Percentiles rank a stretch among this genome's conserved stretches.
Evolutionary conservation across 2,888 invertebrate genomes (phyloP).

Genomic region (Peribatodes rhomboidaria): DNA sequence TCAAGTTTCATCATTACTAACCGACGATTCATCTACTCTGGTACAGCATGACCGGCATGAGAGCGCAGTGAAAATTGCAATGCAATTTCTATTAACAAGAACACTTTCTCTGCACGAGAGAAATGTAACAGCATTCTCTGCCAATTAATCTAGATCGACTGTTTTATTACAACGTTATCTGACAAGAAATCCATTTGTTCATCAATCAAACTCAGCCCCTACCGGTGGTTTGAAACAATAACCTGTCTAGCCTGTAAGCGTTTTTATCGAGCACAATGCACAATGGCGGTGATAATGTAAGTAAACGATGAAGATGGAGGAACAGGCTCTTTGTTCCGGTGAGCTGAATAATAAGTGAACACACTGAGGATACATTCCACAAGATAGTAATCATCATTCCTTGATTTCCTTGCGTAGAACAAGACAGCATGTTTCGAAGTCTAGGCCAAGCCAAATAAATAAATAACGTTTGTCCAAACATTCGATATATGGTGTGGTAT

Average conservation of each 20-base stretch:
- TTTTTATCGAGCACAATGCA: slow-evolving; percentile 39
- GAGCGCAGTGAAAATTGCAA: slow-evolving; percentile 13
- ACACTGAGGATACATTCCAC: not conserved
- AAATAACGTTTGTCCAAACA: not conserved
- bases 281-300: slow-evolving; percentile 40
- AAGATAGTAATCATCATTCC: not conserved
- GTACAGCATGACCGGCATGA: not conserved
- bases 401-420: too few species aligned
- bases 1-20: not conserved
- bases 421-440: not conserved
- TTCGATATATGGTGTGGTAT: not conserved
- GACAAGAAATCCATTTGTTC: slow-evolving; percentile 31
- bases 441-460: not conserved
- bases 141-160: slow-evolving; percentile 27
- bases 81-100: slow-evolving; percentile 22
- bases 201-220: slow-evolving; percentile 28
- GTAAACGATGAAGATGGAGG: slow-evolving; percentile 31
- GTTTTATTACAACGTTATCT: slow-evolving; percentile 19
- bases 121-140: slow-evolving; percentile 22
- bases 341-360: slow-evolving; percentile 29
- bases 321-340: slow-evolving; percentile 35
- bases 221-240: slow-evolving; percentile 29
- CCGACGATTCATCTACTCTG: not conserved
- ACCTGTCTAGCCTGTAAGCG: slow-evolving; percentile 6
- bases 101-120: slow-evolving; percentile 26